Percentiles rank a stretch among this genome's conserved stretches.
These are phyloP conservation scores for Drosophila greeni DNA, from an alignment of 2,888 invertebrate genomes.

Conservation along the genomic window DNA sequence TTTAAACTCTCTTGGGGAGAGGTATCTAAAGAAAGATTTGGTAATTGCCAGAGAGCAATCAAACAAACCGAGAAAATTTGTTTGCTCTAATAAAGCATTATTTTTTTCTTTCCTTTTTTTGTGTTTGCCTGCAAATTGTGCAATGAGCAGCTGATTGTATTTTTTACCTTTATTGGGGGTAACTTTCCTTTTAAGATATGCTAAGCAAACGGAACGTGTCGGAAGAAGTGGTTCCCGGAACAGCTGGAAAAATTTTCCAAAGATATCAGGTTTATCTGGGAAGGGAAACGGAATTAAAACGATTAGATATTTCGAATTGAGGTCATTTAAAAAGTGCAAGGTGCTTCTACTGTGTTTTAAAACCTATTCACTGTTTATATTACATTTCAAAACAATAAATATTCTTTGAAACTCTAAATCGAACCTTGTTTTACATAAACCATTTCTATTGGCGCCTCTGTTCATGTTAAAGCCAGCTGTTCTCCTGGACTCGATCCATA, in stretches of 20 bases:
- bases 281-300: not conserved
- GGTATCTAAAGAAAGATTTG: slow-evolving; percentile 48
- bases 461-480: slow-evolving; percentile 26
- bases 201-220: slow-evolving; percentile 30
- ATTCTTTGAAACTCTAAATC: not conserved
- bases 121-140: slow-evolving; percentile 64
- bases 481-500: slow-evolving; percentile 24
- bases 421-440: not conserved
- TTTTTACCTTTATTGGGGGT: slow-evolving; percentile 27
- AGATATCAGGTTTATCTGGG: slow-evolving; percentile 9
- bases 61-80: slow-evolving; percentile 31
- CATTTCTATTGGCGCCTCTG: slow-evolving; percentile 28
- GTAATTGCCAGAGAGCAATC: slow-evolving; percentile 51
- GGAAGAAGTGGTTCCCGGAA: slow-evolving; percentile 42
- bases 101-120: slow-evolving; percentile 7
- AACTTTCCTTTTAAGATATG: slow-evolving; percentile 44
- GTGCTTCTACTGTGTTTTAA: not conserved
- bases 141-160: slow-evolving; percentile 34
- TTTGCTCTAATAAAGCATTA: slow-evolving; percentile 16
- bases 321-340: not conserved
- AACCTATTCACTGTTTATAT: not conserved
- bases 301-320: not conserved
- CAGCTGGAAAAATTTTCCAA: slow-evolving; percentile 47
- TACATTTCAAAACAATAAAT: not conserved
- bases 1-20: slow-evolving; percentile 49